Base-by-base conservation (phyloP, 2,113 vertebrate genomes). In the Anas platyrhynchos region DNA sequence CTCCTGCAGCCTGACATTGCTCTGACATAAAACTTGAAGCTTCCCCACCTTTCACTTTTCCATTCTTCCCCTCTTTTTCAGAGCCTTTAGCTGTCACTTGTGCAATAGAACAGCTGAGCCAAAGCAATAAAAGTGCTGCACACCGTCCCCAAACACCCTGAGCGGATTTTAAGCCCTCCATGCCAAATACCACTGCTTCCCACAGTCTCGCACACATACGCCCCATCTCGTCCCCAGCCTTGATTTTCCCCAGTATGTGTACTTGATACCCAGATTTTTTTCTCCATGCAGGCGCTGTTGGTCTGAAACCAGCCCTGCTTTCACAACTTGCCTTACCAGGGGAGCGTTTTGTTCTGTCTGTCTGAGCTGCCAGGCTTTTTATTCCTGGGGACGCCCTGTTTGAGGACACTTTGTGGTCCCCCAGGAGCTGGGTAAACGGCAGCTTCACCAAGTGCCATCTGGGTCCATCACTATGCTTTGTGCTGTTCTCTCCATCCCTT, bases 31-130 rank as follows among this genome's bases (percentile, higher is more conserved):
- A 96, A 92, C 83, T 92, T 80, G 63, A 94, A 91, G 73, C 92
- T 95, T 97, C 86, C 63, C 76, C 94, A 93, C 94, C 91, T 96
- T 97, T 96, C 92, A 88, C 88, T 97, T 97, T 96, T 92, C 83
- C 63, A 26, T 93, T 91, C 77, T 94, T 89, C 63, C 67, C 41
- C 27, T 25, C 73, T 58, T 80, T 88, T 94, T 91, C 88, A 89
- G 89, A 90, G 77, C 91, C 83, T 93, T 96, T 93, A 84, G 76
- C 90, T 95, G 94, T 94, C 93, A 74, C 90, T 97, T 91, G 87
- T 87, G 88, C 92, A 95, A 91, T 63, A 68, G 87, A 95, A 59
- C 88, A 91, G 85, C 91, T 91, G 89, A 96, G 91, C 91, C 94
- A 94, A 91, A 83, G 87, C 67, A 94, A 92, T 94, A 93, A 96